phyloP scores from a whole-genome alignment of 2,797 vertebrate species.

The Pangasius macronema region DNA sequence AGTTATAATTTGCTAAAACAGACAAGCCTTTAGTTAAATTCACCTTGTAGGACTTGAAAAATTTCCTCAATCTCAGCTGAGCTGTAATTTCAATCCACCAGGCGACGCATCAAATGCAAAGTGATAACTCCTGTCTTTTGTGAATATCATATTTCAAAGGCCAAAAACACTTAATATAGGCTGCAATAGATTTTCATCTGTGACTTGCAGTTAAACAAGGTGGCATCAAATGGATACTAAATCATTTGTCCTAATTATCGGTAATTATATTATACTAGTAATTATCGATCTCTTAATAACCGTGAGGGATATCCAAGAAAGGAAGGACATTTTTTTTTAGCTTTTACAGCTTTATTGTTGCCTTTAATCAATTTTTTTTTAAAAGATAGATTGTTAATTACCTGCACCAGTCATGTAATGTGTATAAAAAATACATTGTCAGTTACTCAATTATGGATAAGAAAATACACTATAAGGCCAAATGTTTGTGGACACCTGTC shows the following conservation, averaged over 20 bases:
- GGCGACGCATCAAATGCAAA: not conserved
- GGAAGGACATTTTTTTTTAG: too few species aligned
- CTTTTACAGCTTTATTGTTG: too few species aligned
- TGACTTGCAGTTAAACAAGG: not conserved
- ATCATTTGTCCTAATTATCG: too few species aligned
- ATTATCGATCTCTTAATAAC: too few species aligned
- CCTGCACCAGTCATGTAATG: too few species aligned
- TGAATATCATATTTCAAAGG: not conserved
- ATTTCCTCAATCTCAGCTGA: not conserved
- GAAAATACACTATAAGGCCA: not conserved
- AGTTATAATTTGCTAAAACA: not conserved
- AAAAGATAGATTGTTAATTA: too few species aligned
- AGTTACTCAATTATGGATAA: not conserved
- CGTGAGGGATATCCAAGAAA: too few species aligned
- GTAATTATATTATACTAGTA: too few species aligned
- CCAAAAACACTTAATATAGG: not conserved
- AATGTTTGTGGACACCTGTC: too few species aligned
- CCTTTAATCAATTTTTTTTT: too few species aligned
- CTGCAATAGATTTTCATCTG: not conserved
- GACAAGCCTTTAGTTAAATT: not conserved
- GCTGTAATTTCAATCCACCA: not conserved
- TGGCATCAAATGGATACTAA: too few species aligned
- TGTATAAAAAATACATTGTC: too few species aligned
- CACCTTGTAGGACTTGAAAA: not conserved
- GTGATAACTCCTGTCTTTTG: not conserved